Evolutionary conservation across 2,888 invertebrate genomes (phyloP), one percentile per base, ranked within the genome.

Genomic region (Calliopum simillimum): DNA sequence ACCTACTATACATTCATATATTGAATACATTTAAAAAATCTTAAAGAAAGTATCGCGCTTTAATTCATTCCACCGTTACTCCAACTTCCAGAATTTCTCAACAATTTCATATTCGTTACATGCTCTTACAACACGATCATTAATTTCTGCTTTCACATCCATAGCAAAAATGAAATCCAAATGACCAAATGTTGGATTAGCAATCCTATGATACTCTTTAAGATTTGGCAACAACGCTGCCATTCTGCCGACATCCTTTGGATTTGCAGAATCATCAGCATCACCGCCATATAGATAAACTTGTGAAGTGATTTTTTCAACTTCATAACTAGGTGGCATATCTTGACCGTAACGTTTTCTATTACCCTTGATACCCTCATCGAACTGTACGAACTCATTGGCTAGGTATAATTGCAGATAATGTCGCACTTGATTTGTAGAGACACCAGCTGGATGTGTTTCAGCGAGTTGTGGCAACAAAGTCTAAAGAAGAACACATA

Each of bases 231-330:
- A 46, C 2, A 64, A 3, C 11, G 75, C 70, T 3, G 71, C 72
- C 66, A 83, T 44, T 0, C 74, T 71, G 5, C 71, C 53, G 0
- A 83, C 79, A 68, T 84, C 83, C 44, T 70, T 73, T 0, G 82
- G 80, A 69, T 87, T 84, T 0, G 91, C 87, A 4, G 93, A 76
- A 83, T 86, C 88, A 69, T 79, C 79, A 8, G 71, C 67, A 1
- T n/a, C 5, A 78, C 90, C 5, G 77, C 90, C 89, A 75, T 88
- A 88, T 16, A 90, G 74, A 8, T 86, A 86, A 14, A 89, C 84
- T 0, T 88, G 88, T 1, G 86, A 83, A 8, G 82, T 87, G 1
- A 89, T 76, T 14, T 80, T 85, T 3, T 81, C 79, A 25, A 89
- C 71, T 55, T 87, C 80, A 78, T 89, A 89, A 0, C 82, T 79